Base-by-base conservation (phyloP, 2,113 vertebrate species). In the Trogon surrucura region DNA sequence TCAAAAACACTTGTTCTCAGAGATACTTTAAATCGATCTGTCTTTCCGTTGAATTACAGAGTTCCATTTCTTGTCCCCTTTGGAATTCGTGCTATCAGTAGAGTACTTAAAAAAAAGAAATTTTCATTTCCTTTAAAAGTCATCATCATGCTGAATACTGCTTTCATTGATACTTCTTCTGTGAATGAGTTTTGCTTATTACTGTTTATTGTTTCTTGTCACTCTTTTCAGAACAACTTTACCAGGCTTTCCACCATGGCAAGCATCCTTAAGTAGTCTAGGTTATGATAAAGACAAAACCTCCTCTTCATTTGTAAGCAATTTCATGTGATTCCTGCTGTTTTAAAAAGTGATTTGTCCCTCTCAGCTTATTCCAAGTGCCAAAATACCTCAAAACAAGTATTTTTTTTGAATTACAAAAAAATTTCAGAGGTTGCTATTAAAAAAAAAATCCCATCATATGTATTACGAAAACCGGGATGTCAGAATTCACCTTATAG, bases 1-100 rank as follows among this genome's bases (percentile, higher is more conserved):
- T 93, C 20, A 94, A 64, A 91, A 87, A 7, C 78, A 36, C 54
- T 94, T 60, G 57, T 91, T 86, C 87, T 73, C 67, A 84, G 47
- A 88, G 48, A 60, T 56, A 53, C 58, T 91, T 65, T 74, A 7
- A 80, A 48, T 69, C 27, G 36, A 66, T 91, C 93, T 64, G 22
- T 84, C 30, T 64, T 77, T 80, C 23, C 51, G 58, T 56, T 70
- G 64, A 62, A 70, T 77, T 93, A 41, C 1, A 50, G 57, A 78
- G 44, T 88, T 92, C 51, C 6, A 54, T 85, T 94, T 84, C 67
- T 84, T 70, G 62, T 66, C 69, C 26, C 12, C 26, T 84, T 84
- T 69, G 30, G 75, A 91, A 62, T 74, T 78, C 72, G 18, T 70
- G 58, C 19, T 80, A 6, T 64, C 84, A 85, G 27, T 69, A 50